phyloP scores from a whole-genome alignment of 2,113 vertebrate genomes.

The Ctenomys sociabilis region DNA sequence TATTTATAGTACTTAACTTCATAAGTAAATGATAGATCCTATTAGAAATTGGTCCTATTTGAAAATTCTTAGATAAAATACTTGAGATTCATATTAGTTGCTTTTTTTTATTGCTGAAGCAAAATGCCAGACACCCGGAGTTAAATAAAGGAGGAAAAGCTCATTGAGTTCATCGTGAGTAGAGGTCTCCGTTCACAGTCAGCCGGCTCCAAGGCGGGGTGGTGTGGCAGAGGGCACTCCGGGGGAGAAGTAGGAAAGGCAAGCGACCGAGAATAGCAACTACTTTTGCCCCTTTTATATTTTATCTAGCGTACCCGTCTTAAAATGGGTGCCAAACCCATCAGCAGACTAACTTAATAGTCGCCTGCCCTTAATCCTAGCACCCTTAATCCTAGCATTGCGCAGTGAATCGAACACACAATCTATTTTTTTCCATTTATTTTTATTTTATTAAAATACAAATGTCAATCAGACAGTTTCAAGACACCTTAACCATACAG shows the following conservation, averaged over 20 bases:
- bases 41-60: background rate
- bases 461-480: too few species aligned
- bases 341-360: background rate
- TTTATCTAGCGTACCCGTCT: background rate
- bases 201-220: background rate
- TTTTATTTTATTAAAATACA: too few species aligned
- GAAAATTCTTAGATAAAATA: background rate
- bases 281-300: background rate
- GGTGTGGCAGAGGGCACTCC: background rate
- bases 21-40: background rate
- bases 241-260: background rate
- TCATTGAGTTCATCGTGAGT: background rate
- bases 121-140: background rate
- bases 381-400: background rate
- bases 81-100: background rate
- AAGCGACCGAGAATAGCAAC: background rate
- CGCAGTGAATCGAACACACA: background rate
- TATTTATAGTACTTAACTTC: background rate
- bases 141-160: background rate
- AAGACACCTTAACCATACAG: too few species aligned
- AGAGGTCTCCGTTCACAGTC: background rate
- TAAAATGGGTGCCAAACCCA: background rate
- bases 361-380: background rate
- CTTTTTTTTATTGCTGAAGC: background rate
- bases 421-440: too few species aligned